Conservation (phyloP, 2,797 vertebrate species). For the Takifugu ocellatus region DNA sequence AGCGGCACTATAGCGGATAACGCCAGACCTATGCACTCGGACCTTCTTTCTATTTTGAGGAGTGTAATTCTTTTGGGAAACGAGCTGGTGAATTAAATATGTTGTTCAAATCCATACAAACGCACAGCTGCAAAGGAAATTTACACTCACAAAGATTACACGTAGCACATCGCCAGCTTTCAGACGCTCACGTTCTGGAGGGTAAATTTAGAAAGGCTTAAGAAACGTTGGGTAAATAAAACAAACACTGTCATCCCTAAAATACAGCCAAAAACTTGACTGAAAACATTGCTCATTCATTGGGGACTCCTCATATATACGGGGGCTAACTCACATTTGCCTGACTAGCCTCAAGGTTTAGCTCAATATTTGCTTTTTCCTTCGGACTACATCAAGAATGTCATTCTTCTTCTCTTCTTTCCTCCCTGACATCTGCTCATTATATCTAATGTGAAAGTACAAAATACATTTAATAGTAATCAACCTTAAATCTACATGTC, state of each 20-base stretch:
- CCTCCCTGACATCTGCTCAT: too few species aligned
- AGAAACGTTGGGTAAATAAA: neutral
- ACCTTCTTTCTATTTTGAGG: constrained; percentile 68
- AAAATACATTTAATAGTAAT: too few species aligned
- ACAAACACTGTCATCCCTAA: too few species aligned
- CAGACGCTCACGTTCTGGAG: constrained; percentile 30
- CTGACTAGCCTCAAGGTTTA: too few species aligned
- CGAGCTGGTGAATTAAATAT: constrained; percentile 65
- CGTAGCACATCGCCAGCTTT: constrained; percentile 13
- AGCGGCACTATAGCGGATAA: constrained; percentile 69
- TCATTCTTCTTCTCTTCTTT: too few species aligned
- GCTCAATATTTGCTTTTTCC: too few species aligned
- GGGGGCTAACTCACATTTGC: too few species aligned
- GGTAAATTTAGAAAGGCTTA: neutral
- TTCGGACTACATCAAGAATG: too few species aligned
- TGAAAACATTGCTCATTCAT: neutral
- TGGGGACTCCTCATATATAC: neutral
- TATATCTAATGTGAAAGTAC: too few species aligned
- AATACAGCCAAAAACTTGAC: neutral
- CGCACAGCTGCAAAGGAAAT: constrained; percentile 51
- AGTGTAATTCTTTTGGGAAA: constrained; percentile 68
- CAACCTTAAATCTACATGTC: too few species aligned
- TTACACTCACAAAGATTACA: constrained; percentile 55
- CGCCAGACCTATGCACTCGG: constrained; percentile 67
- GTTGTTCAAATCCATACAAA: constrained; percentile 53